These are phyloP conservation scores for Hypanus sabinus DNA, from an alignment of 2,113 vertebrate species.

Conservation along the genomic window DNA sequence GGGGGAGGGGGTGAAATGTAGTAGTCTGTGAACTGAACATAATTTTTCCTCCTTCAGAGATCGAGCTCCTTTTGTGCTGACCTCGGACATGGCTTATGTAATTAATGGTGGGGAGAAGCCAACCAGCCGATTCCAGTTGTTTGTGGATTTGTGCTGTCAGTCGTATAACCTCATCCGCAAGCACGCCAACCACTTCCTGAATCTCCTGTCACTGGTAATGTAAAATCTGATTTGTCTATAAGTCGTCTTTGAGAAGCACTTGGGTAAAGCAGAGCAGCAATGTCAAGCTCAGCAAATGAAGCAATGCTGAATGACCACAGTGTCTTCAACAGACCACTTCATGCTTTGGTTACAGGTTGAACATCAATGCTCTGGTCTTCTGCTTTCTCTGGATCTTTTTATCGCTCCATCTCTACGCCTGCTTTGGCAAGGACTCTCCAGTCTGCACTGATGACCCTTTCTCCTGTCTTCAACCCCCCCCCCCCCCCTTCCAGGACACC, in stretches of 20 bases:
- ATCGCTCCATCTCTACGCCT: too few relatives aligned
- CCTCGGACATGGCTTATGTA: slow-evolving; percentile 97
- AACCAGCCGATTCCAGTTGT: slow-evolving; percentile 93
- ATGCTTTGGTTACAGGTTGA: background rate
- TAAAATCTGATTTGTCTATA: background rate
- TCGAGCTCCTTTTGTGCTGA: slow-evolving; percentile 90
- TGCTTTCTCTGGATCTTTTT: too few relatives aligned
- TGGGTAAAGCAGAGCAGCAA: background rate
- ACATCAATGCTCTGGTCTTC: background rate
- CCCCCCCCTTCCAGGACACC: too few relatives aligned
- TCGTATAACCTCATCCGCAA: slow-evolving; percentile 96
- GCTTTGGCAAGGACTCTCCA: too few relatives aligned
- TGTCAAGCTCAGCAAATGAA: background rate
- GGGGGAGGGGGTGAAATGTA: background rate
- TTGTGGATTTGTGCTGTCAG: slow-evolving; percentile 91
- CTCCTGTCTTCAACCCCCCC: too few relatives aligned
- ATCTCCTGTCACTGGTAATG: slow-evolving; percentile 86
- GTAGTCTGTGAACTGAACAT: background rate
- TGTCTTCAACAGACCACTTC: background rate
- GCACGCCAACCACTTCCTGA: slow-evolving; percentile 86
- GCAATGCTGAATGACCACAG: background rate
- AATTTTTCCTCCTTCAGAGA: slow-evolving; percentile 62
- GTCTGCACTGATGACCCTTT: too few relatives aligned
- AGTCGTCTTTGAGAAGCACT: background rate
- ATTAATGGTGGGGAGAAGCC: slow-evolving; percentile 95